These are phyloP conservation scores for Timema cristinae DNA, from an alignment of 2,888 invertebrate species.

Conservation along the genomic window DNA sequence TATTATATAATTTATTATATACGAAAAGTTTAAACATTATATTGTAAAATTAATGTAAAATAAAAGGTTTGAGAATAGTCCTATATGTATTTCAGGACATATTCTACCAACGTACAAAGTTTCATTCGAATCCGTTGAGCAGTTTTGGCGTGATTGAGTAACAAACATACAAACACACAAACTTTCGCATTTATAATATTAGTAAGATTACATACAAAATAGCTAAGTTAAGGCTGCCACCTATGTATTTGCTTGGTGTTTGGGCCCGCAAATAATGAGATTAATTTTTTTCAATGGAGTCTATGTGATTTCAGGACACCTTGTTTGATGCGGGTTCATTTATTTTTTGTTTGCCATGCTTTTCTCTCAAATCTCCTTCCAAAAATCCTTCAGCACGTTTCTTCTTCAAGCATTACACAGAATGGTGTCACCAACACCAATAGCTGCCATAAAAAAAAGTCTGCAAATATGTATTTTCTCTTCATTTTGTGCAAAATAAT, in stretches of 20 bases:
- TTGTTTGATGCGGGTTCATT: slow-evolving; percentile 23
- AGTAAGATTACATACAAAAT: too few relatives aligned
- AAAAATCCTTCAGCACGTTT: slow-evolving; percentile 26
- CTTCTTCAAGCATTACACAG: slow-evolving; percentile 27
- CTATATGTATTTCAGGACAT: too few relatives aligned
- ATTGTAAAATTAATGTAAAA: too few relatives aligned
- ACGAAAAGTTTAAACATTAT: too few relatives aligned
- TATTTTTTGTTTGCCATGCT: slow-evolving; percentile 31
- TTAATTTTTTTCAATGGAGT: slow-evolving; percentile 36
- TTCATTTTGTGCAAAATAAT: slow-evolving; percentile 26
- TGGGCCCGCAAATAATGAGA: slow-evolving; percentile 35
- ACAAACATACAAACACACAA: too few relatives aligned
- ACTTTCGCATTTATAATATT: too few relatives aligned
- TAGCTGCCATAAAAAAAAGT: slow-evolving; percentile 29
- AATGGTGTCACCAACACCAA: slow-evolving; percentile 27
- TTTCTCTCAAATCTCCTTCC: slow-evolving; percentile 31
- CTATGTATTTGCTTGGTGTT: slow-evolving; percentile 35
- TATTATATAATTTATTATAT: too few relatives aligned
- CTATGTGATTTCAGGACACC: slow-evolving; percentile 33
- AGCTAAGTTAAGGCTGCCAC: slow-evolving; percentile 36
- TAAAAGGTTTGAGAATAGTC: too few relatives aligned
- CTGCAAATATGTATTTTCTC: slow-evolving; percentile 27
- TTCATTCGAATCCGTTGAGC: too few relatives aligned
- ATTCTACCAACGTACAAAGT: too few relatives aligned
- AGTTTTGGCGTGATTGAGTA: too few relatives aligned